phyloP scores from a whole-genome alignment of 2,113 vertebrate species.

The Triplophysa siluroides region DNA sequence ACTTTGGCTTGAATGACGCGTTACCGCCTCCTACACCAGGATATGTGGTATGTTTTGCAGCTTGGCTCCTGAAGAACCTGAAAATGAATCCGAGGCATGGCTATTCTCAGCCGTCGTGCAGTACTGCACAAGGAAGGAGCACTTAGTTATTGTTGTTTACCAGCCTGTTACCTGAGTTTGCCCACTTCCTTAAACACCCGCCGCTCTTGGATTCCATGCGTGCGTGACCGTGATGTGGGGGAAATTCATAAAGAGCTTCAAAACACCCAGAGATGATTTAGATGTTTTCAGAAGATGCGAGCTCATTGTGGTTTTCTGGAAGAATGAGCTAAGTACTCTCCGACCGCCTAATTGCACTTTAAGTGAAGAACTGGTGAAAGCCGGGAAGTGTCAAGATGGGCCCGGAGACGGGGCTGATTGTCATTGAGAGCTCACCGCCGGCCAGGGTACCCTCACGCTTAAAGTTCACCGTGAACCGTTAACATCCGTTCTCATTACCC shows the following conservation, averaged over 20 bases:
- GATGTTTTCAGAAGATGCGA: constrained; percentile 49
- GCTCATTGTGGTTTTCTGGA: constrained; percentile 45
- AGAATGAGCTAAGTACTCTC: constrained; percentile 44
- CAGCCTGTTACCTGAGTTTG: constrained; percentile 40
- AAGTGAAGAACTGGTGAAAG: constrained; percentile 59
- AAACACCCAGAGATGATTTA: constrained; percentile 39
- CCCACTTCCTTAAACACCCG: neutral
- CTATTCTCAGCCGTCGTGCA: constrained; percentile 34
- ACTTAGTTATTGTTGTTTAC: constrained; percentile 46
- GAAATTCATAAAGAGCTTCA: constrained; percentile 19
- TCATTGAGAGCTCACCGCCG: constrained; percentile 49
- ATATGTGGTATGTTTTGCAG: constrained; percentile 13
- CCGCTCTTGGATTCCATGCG: constrained; percentile 5
- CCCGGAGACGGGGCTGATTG: constrained; percentile 54
- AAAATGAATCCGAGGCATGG: constrained; percentile 54
- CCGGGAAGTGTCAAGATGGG: constrained; percentile 52
- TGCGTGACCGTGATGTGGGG: constrained; percentile 22
- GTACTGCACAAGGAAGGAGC: constrained; percentile 47
- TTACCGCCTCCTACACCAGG: constrained; percentile 13
- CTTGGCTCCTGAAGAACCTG: constrained; percentile 40
- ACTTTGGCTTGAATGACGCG: constrained; percentile 20
- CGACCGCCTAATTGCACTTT: constrained; percentile 54
- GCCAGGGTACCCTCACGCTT: neutral
- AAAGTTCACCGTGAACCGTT: constrained; percentile 42
- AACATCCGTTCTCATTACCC: constrained; percentile 27